A percentile compares a stretch with the other conserved stretches of the same genome.
These are phyloP conservation scores for Caenorhabditis sp. DNA, from an alignment of 2,888 invertebrate genomes.

Conservation along the genomic window DNA sequence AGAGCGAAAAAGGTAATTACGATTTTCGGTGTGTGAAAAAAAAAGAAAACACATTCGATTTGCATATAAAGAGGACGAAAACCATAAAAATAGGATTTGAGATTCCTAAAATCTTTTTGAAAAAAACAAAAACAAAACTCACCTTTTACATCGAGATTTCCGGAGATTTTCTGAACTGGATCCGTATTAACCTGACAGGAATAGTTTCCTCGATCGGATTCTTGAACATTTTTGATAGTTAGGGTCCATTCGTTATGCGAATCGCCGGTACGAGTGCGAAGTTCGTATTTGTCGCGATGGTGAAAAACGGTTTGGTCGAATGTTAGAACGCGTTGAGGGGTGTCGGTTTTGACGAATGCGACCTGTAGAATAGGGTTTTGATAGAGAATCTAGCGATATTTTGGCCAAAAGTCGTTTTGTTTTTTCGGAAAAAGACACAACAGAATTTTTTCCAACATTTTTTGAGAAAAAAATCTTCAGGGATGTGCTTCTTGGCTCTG, in stretches of 20 bases:
- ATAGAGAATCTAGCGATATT: not conserved
- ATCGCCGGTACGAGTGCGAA: constrained; percentile 71
- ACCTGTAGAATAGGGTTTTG: constrained; percentile 42
- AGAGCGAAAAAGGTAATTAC: too few relatives aligned
- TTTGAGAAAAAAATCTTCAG: too few relatives aligned
- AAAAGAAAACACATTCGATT: too few relatives aligned
- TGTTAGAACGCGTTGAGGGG: constrained; percentile 64
- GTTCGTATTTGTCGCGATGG: constrained; percentile 67
- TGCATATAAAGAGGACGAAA: too few relatives aligned
- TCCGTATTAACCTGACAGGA: constrained; percentile 77
- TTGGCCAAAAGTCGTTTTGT: not conserved
- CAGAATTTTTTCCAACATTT: too few relatives aligned
- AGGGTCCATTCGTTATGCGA: constrained; percentile 88
- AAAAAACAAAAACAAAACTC: not conserved
- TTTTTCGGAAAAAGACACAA: not conserved
- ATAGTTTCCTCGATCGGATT: constrained; percentile 88
- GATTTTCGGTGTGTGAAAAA: too few relatives aligned
- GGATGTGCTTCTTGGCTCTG: too few relatives aligned
- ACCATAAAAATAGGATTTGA: too few relatives aligned
- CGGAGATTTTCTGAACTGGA: constrained; percentile 61
- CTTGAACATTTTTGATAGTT: constrained; percentile 86
- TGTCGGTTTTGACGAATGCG: constrained; percentile 66
- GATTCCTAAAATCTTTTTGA: too few relatives aligned
- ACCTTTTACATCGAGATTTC: constrained; percentile 67
- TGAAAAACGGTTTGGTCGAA: constrained; percentile 68